A percentile compares a stretch with the other conserved stretches of the same genome.
phyloP scores from a whole-genome alignment of 2,113 vertebrate genomes.

The Tympanuchus pallidicinctus region DNA sequence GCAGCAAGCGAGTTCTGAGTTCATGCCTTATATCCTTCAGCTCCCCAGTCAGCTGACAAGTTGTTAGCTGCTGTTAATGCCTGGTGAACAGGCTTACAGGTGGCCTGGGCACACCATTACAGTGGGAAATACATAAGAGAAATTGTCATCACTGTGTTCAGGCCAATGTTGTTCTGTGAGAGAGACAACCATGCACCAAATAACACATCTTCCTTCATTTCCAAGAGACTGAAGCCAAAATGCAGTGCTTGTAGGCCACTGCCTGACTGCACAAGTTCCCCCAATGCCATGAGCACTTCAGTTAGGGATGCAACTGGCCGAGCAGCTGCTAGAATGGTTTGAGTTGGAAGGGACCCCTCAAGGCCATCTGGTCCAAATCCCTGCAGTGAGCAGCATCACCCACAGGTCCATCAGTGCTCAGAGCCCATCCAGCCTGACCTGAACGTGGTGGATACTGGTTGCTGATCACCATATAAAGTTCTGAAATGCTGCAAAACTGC shows the following conservation, averaged over 20 bases:
- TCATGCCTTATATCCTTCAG: background rate
- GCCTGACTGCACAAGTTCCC: background rate
- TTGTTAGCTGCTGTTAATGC: conserved; percentile 6
- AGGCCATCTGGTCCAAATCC: too few species aligned
- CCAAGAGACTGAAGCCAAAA: background rate
- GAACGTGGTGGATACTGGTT: background rate
- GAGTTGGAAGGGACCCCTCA: too few species aligned
- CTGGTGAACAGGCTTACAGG: conserved; percentile 28
- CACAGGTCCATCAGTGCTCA: too few species aligned
- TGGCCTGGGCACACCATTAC: background rate
- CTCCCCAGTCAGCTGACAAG: background rate
- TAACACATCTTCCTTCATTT: background rate
- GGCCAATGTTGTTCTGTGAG: background rate
- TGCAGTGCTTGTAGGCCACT: background rate
- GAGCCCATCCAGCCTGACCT: too few species aligned
- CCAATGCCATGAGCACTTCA: background rate
- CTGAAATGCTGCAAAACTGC: background rate
- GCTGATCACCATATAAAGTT: background rate
- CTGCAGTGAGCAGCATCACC: too few species aligned
- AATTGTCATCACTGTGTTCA: rapidly evolving
- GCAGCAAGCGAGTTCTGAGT: conserved; percentile 32
- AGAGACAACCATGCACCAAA: background rate
- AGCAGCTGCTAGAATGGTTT: background rate
- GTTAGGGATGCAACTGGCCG: background rate
- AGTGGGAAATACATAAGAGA: background rate